Conservation (phyloP, 2,113 vertebrate species). For the Harpagus bidentatus region DNA sequence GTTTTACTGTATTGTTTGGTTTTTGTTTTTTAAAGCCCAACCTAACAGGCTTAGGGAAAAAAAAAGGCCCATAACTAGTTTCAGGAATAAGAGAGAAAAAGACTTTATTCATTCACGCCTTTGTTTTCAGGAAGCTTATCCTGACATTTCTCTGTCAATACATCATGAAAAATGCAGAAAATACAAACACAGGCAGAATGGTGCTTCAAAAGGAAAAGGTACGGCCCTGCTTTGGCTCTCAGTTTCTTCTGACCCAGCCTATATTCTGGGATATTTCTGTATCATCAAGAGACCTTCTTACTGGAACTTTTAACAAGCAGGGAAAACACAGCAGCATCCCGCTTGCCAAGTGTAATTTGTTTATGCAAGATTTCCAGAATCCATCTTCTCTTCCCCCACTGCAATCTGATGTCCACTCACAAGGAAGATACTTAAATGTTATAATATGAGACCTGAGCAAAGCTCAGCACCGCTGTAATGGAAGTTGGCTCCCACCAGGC, state of each 20-base stretch:
- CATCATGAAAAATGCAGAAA: neutral
- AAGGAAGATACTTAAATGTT: neutral
- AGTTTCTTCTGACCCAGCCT: neutral
- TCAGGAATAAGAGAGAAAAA: neutral
- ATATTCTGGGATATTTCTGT: neutral
- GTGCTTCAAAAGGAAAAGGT: neutral
- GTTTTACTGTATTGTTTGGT: neutral
- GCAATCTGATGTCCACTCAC: neutral
- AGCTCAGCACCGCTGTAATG: neutral
- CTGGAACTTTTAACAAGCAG: neutral
- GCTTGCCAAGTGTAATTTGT: neutral
- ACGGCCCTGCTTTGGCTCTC: neutral
- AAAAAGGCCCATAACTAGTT: neutral
- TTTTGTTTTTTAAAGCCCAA: neutral
- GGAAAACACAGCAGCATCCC: neutral
- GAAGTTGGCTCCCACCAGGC: neutral
- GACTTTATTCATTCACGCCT: neutral
- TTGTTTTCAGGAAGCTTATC: constrained; percentile 19
- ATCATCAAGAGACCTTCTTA: neutral
- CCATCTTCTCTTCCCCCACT: neutral
- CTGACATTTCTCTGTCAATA: neutral
- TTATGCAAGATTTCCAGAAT: neutral
- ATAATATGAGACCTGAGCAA: neutral
- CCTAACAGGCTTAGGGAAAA: neutral
- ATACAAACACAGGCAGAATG: neutral